Evolutionary conservation across 2,113 vertebrate genomes (phyloP), one percentile per base, ranked within the genome.

Genomic region (Aldabrachelys gigantea): DNA sequence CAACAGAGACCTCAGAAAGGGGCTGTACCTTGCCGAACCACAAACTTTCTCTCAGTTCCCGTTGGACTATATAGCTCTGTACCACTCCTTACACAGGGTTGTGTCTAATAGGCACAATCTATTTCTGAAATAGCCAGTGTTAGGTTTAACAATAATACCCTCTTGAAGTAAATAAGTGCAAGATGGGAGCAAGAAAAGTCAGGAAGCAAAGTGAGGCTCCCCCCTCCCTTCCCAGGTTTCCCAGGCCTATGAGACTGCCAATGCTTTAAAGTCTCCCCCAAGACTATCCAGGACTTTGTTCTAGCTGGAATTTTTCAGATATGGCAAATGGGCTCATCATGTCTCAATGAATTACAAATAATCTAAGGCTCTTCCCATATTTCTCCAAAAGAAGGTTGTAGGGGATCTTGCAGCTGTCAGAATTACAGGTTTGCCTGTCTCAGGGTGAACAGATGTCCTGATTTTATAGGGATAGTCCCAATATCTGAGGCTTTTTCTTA

Each of bases 121-220:
- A 2, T 4, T 35, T 35, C 87, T 80, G 80, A 89, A 11, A 47
- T 3, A 65, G 1, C 72, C 72, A 25, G 5, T 11, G 4, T 11
- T 41, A 44, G 22, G 12, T 12, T 76, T 72, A 22, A 72, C 82
- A 91, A 75, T 47, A 6, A 0, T 52, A 85, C 8, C 17, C 3
- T n/a, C 47, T 84, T 35, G 83, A 94, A 89, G 82, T 0, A 53
- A 79, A 80, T 27, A 8, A 29, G 6, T 16, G 9, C 91, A 5
- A 14, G 49, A 57, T 2, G 3, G 3, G 2, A 54, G 17, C 57
- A 44, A 89, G 27, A 83, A 94, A 90, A 83, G 1, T 0, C n/a
- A 59, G 6, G 1, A 54, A 6, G 53, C 0, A 35, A 72, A 44
- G 0, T 12, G 62, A 12, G 7, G 82, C 2, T 3, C 19, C n/a